Evolutionary conservation across 2,888 invertebrate species (phyloP), one percentile per base, ranked within the genome.

Genomic region (Myopa testacea): DNA sequence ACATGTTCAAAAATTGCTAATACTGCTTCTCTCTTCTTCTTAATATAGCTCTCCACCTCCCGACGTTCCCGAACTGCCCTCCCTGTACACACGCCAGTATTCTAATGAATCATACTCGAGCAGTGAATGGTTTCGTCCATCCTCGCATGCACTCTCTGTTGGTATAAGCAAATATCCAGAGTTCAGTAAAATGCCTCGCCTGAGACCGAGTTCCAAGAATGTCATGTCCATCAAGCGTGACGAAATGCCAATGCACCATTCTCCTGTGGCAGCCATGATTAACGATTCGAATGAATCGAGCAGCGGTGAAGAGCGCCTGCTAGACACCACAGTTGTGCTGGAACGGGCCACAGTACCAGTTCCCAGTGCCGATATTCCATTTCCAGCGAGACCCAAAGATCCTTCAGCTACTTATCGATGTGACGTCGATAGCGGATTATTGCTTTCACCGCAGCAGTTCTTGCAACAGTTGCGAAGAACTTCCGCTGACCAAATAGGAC

Each of bases 181-280:
- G 79, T 89, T 89, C 78, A 87, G 85, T 72, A 87, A 87, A 81
- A 89, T 89, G 80, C 89, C 89, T 52, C 86, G 86, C 78, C 80
- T 89, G 55, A 84, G 89, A 3, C 89, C 89, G 10, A 88, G 88
- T 75, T 89, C 88, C 0, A 89, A 89, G 73, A 89, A 88, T 82
- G 84, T 89, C 10, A 87, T 89, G 84, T 88, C 87, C n/a, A 89
- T 88, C 63, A 89, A 89, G 52, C 84, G 86, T 12, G 85, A 86
- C n/a, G 87, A 88, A 79, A 83, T 85, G 83, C 82, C 83, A 12
- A 84, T 87, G 77, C 84, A 85, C 0, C 84, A 85, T 16, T 89
- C 89, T 2, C 88, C 88, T 1, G 83, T 89, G 26, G 88, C 88
- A n/a, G 86, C 87, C 10, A 86, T 89, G 85, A 85, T 89, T 55